Evolutionary conservation across 2,888 invertebrate species (phyloP).

Genomic region (Polyploca ridens): DNA sequence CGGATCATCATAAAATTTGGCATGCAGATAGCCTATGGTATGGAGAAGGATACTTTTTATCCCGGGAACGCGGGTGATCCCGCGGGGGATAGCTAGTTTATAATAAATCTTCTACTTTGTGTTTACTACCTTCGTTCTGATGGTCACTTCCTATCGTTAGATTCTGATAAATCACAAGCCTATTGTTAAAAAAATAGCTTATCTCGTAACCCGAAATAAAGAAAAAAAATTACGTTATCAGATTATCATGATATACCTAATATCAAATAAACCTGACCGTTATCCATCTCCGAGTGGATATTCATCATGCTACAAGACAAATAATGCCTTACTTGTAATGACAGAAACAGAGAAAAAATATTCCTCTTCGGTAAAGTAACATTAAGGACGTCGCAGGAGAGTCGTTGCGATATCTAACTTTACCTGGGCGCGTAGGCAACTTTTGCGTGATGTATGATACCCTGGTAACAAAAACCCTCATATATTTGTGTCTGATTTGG

Average conservation of each 20-base stretch:
- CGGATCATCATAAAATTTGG: too few relatives aligned
- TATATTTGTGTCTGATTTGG: conserved; percentile 16
- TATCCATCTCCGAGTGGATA: background rate
- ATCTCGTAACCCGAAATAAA: too few relatives aligned
- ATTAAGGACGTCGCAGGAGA: conserved; percentile 46
- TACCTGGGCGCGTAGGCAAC: conserved; percentile 40
- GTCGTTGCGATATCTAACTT: conserved; percentile 50
- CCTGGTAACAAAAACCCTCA: conserved; percentile 31
- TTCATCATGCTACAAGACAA: background rate
- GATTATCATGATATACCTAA: background rate
- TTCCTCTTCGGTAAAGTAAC: conserved; percentile 38
- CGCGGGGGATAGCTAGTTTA: too few relatives aligned
- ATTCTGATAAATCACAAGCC: too few relatives aligned
- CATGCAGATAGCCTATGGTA: too few relatives aligned
- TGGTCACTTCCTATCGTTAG: too few relatives aligned
- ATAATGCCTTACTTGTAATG: conserved; percentile 3
- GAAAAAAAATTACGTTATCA: too few relatives aligned
- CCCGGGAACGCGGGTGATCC: too few relatives aligned
- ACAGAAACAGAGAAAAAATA: conserved; percentile 26
- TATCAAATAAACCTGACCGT: background rate
- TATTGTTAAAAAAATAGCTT: too few relatives aligned
- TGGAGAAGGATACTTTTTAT: too few relatives aligned
- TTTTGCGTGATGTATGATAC: conserved; percentile 48
- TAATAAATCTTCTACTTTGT: too few relatives aligned
- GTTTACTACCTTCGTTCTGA: too few relatives aligned